Conservation (phyloP, 2,888 invertebrate genomes). For the Apeira syringaria region DNA sequence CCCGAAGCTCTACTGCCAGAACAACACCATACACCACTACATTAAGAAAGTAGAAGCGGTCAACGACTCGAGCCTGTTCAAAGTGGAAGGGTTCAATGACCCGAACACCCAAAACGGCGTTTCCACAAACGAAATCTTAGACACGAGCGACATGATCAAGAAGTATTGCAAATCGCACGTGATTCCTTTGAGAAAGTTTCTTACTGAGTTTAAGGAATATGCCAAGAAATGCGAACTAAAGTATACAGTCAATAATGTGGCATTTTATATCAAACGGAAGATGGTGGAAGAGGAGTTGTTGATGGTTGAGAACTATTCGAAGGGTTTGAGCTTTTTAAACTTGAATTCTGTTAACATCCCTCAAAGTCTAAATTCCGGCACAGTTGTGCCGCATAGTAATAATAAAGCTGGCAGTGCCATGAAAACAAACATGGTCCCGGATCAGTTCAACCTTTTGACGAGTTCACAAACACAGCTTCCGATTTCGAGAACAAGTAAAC, state of each 20-base stretch:
- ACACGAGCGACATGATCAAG: slow-evolving; percentile 51
- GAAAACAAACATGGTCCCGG: slow-evolving; percentile 1
- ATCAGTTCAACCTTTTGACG: slow-evolving; percentile 14
- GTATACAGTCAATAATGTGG: slow-evolving; percentile 46
- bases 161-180: slow-evolving; percentile 46
- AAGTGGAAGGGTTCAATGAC: slow-evolving; percentile 44
- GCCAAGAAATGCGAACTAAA: slow-evolving; percentile 38
- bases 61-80: slow-evolving; percentile 28
- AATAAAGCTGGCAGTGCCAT: not conserved
- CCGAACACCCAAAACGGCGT: slow-evolving; percentile 38
- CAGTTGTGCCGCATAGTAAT: not conserved
- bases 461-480: slow-evolving; percentile 18
- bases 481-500: slow-evolving; percentile 14
- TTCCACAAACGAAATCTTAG: slow-evolving; percentile 43
- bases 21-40: slow-evolving; percentile 32
- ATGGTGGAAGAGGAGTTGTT: slow-evolving; percentile 48
- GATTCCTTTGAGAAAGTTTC: slow-evolving; percentile 42
- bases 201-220: slow-evolving; percentile 47
- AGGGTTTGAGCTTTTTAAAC: slow-evolving; percentile 39
- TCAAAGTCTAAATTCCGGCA: not conserved
- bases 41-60: slow-evolving; percentile 33
- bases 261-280: slow-evolving; percentile 49
- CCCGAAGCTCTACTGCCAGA: slow-evolving; percentile 48
- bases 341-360: slow-evolving; percentile 14
- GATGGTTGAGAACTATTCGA: slow-evolving; percentile 41